Conservation (phyloP, 37 sponge, comb jelly and placozoan genomes). For the Ianthella basta region DNA sequence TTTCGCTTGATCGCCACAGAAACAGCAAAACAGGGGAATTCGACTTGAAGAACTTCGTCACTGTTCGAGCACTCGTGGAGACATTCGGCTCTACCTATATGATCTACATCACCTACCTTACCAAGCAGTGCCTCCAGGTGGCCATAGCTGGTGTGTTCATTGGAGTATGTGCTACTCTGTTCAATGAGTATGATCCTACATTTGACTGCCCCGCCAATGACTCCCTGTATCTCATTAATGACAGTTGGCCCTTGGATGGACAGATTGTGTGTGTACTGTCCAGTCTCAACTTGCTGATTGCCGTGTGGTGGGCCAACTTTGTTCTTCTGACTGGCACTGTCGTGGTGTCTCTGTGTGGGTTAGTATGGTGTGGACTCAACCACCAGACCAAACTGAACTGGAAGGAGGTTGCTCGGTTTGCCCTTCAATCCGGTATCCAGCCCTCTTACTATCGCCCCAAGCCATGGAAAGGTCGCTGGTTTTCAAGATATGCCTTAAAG, state of each 20-base stretch:
- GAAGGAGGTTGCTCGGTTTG: constrained; percentile 29
- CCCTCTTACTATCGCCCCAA: too few relatives aligned
- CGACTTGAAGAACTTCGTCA: constrained; percentile 33
- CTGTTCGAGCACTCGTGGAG: constrained; percentile 40
- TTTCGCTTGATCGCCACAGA: constrained; percentile 41
- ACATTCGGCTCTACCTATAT: too few relatives aligned
- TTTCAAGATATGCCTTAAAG: too few relatives aligned
- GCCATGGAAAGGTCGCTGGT: too few relatives aligned
- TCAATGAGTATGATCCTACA: constrained; percentile 47
- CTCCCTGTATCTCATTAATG: not conserved
- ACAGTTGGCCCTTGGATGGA: constrained; percentile 17
- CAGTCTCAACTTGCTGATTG: constrained; percentile 45
- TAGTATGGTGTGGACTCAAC: constrained; percentile 37
- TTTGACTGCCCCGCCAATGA: constrained; percentile 50
- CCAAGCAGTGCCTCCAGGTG: too few relatives aligned
- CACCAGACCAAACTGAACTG: constrained; percentile 53
- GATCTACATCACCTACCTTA: too few relatives aligned
- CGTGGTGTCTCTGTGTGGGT: not conserved
- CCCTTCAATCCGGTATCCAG: too few relatives aligned
- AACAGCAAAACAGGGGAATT: constrained; percentile 40
- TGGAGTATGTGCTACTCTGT: constrained; percentile 31
- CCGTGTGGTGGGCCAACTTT: constrained; percentile 45
- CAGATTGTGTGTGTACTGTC: constrained; percentile 23
- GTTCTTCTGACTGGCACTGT: constrained; percentile 37
- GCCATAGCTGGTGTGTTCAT: too few relatives aligned